Percentiles rank a stretch among this genome's conserved stretches.
Evolutionary conservation across 2,888 invertebrate genomes (phyloP).

Genomic region (Petrolisthes manimaculis): DNA sequence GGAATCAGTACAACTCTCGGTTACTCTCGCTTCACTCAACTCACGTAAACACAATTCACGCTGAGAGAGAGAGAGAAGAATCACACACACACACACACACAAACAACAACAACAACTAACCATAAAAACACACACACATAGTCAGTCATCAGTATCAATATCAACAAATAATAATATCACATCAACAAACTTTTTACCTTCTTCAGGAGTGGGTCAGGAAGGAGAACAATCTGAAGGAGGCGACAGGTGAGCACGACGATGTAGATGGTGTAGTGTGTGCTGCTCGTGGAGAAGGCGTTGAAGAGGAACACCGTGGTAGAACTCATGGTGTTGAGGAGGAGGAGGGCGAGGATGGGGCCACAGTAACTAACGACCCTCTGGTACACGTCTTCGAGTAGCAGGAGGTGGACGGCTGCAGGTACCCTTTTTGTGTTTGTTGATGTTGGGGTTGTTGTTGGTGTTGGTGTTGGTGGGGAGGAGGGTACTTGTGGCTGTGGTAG

Average conservation of each 20-base stretch:
- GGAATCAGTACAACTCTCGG: no score
- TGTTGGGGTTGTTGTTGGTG: neutral
- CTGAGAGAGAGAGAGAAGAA: no score
- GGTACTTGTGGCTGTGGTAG: neutral
- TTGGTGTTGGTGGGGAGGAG: neutral
- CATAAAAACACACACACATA: neutral
- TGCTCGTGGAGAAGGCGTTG: conserved; percentile 30
- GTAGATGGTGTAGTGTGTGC: conserved; percentile 26
- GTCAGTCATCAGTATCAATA: neutral
- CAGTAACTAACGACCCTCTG: conserved; percentile 26
- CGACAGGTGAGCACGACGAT: conserved; percentile 27
- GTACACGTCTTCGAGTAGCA: conserved; percentile 35
- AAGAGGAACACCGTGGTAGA: conserved; percentile 51
- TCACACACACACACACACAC: no score
- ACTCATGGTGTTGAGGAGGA: conserved; percentile 40
- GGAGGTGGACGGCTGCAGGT: conserved; percentile 9
- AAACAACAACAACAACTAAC: no score
- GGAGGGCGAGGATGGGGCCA: conserved; percentile 29
- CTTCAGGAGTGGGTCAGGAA: conserved; percentile 43
- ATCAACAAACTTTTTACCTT: neutral
- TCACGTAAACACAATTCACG: no score
- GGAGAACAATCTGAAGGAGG: conserved; percentile 34
- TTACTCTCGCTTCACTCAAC: no score
- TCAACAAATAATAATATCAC: neutral
- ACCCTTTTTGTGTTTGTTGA: neutral